These are phyloP conservation scores for Aspiorhynchus laticeps DNA, from an alignment of 2,113 vertebrate genomes.

Conservation along the genomic window DNA sequence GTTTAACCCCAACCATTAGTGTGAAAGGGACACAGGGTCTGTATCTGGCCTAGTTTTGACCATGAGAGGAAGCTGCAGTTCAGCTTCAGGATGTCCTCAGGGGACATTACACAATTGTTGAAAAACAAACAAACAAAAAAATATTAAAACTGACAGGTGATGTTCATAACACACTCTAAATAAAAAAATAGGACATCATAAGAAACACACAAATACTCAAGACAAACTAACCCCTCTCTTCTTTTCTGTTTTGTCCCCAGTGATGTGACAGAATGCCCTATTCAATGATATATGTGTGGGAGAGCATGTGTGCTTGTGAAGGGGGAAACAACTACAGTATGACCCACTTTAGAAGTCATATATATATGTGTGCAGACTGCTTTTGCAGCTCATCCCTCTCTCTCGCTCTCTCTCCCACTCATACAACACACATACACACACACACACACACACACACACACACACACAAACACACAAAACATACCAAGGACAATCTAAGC, in stretches of 20 bases:
- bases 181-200: not conserved
- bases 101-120: not conserved
- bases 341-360: constrained; percentile 38
- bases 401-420: not conserved
- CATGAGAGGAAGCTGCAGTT: not conserved
- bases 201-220: not conserved
- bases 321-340: constrained; percentile 15
- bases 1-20: constrained; percentile 32
- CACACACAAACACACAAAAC: not conserved
- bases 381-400: not conserved
- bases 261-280: constrained; percentile 16
- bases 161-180: not conserved
- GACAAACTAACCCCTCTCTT: not conserved
- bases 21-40: constrained; percentile 6
- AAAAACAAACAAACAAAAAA: not conserved
- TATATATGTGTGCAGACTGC: constrained; percentile 11
- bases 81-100: constrained; percentile 12
- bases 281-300: constrained; percentile 17
- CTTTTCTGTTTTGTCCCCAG: not conserved
- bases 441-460: not conserved
- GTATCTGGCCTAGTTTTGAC: constrained; percentile 3
- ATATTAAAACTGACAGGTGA: not conserved
- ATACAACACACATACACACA: not conserved
- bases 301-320: constrained; percentile 17
- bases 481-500: constrained; percentile 32